Conservation (phyloP, 1,140 invertebrate species). For the Paralvinella palmiformis region DNA sequence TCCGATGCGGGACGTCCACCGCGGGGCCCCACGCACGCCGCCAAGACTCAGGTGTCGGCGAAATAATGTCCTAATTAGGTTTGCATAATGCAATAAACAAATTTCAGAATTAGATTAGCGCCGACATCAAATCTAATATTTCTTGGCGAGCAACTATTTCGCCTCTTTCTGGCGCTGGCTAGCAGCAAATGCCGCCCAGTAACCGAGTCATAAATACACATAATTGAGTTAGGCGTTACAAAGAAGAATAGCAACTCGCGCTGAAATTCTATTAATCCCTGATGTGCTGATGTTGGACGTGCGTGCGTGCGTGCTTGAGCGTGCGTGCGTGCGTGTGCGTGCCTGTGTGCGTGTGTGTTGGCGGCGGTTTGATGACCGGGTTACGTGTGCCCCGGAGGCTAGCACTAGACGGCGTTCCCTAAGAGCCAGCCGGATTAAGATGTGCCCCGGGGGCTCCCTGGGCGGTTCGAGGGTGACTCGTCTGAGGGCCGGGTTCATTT, state of each 20-base stretch:
- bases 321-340: no score
- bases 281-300: not conserved
- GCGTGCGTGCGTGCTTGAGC: no score
- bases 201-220: constrained; percentile 9
- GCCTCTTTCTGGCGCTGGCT: not conserved
- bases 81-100: constrained; percentile 20
- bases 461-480: no score
- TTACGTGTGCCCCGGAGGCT: no score
- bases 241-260: not conserved
- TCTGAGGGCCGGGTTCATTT: no score
- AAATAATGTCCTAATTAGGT: constrained; percentile 21
- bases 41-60: constrained; percentile 17
- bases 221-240: constrained; percentile 1
- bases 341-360: no score
- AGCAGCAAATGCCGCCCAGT: not conserved
- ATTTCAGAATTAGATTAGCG: constrained; percentile 15
- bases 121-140: constrained; percentile 6
- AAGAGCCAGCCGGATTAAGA: no score
- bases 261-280: constrained; percentile 5
- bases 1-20: no score
- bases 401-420: no score
- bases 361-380: no score
- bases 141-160: constrained; percentile 5
- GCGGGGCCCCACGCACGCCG: not conserved
- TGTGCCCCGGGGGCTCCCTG: no score